Conservation (phyloP, 2,113 vertebrate species). For the Dicaeum eximium region DNA sequence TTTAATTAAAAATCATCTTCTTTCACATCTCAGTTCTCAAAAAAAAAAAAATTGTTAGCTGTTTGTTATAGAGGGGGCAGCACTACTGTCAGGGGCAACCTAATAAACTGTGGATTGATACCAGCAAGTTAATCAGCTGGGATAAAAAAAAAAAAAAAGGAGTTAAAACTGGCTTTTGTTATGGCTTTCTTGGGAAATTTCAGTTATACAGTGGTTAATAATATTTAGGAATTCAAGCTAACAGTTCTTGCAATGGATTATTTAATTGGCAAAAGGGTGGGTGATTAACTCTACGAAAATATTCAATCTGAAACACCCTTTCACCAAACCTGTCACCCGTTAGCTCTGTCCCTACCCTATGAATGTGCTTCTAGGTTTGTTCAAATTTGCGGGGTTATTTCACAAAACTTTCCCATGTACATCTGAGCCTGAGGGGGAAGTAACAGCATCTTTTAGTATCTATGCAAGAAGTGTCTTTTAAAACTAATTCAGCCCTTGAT, state of each 20-base stretch:
- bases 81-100: background rate
- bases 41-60: background rate
- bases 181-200: background rate
- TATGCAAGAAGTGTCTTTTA: background rate
- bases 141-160: background rate
- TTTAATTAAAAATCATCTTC: background rate
- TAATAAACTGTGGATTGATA: background rate
- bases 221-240: background rate
- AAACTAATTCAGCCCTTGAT: slow-evolving; percentile 62
- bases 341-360: background rate
- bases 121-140: background rate
- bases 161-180: background rate
- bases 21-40: background rate
- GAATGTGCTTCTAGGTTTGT: background rate
- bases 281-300: background rate
- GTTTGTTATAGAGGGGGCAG: background rate
- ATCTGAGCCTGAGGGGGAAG: slow-evolving; percentile 30
- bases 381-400: background rate
- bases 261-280: background rate
- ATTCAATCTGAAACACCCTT: background rate
- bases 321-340: background rate
- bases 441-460: slow-evolving; percentile 1
- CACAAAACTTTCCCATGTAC: background rate
- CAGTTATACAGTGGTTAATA: background rate
- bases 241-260: background rate